Percentiles rank a stretch among this genome's conserved stretches.
Conservation (phyloP, 1,140 invertebrate genomes). For the Tetramorium alpestre region DNA sequence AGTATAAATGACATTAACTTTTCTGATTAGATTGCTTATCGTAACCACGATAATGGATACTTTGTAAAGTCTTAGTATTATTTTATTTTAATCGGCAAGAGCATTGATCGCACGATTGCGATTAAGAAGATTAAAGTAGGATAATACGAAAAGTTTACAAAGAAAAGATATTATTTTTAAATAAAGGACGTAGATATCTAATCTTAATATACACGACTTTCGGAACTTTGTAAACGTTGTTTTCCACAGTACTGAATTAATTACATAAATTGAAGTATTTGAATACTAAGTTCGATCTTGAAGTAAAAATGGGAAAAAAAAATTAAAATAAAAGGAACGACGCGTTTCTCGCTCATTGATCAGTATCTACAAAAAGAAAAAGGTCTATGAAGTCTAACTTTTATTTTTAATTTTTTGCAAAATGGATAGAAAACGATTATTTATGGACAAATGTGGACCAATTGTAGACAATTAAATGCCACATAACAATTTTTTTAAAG, state of each 20-base stretch:
- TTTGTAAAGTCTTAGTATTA: slow-evolving; percentile 15
- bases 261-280: not conserved
- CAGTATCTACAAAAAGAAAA: not conserved
- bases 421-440: too few relatives aligned
- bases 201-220: not conserved
- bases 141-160: slow-evolving; percentile 7
- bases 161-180: slow-evolving; percentile 1
- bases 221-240: not conserved
- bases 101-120: not conserved
- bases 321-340: not conserved
- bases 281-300: not conserved
- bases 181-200: not conserved
- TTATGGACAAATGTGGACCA: too few relatives aligned
- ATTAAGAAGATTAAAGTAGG: slow-evolving; percentile 1
- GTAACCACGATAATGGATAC: not conserved
- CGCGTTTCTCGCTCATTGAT: not conserved
- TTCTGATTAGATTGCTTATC: not conserved
- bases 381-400: too few relatives aligned
- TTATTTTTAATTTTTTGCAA: too few relatives aligned
- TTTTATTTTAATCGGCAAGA: slow-evolving; percentile 5
- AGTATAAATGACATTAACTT: slow-evolving; percentile 14
- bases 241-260: not conserved
- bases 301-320: not conserved
- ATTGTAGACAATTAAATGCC: too few relatives aligned
- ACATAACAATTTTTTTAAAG: too few relatives aligned